Evolutionary conservation across 2,888 invertebrate genomes (phyloP), one percentile per base, ranked within the genome.

Genomic region (Aspidapion aeneum): DNA sequence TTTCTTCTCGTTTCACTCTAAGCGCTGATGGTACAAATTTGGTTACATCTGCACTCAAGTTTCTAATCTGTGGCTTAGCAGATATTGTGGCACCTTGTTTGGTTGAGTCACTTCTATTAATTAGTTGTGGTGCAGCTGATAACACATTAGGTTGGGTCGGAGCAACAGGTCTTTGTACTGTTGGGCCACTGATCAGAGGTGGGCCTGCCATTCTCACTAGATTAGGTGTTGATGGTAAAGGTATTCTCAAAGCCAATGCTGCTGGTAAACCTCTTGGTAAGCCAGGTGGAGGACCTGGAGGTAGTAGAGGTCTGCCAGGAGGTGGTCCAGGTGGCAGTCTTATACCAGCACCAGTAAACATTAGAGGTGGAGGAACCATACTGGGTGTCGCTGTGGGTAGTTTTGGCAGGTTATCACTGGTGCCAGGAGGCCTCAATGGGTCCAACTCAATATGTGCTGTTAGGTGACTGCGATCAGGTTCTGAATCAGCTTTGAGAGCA

Each of bases 61-160:
- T 95, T 70, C 95, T 86, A 69, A 99, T 96, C 82, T 98, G 97
- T 0, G 98, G 98, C 77, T 98, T 98, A 0, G 98, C 98, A 72
- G 94, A 92, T 70, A 97, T 97, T 0, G 95, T 97, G 16, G 81
- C 80, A 50, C 88, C 87, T 77, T 86, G 81, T 49, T 80, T 88
- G 55, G 84, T 83, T 1, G 85, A 85, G 1, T 85, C 85, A 9
- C 63, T 63, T 61, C 69, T 67, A 68, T 88, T 87, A 73, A 93
- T 90, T 22, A 93, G 84, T 74, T 92, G 93, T 16, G 93, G 93
- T 0, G 90, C 93, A 1, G 93, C 93, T 9, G 89, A 88, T 19
- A 94, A 81, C 21, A 93, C 92, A 70, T 92, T 91, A 9, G 82
- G 83, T 61, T 77, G 76, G 57, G 76, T 66, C 70, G 78, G 69